phyloP scores from a whole-genome alignment of 2,888 invertebrate genomes.

The Ferdinandea cuprea region DNA sequence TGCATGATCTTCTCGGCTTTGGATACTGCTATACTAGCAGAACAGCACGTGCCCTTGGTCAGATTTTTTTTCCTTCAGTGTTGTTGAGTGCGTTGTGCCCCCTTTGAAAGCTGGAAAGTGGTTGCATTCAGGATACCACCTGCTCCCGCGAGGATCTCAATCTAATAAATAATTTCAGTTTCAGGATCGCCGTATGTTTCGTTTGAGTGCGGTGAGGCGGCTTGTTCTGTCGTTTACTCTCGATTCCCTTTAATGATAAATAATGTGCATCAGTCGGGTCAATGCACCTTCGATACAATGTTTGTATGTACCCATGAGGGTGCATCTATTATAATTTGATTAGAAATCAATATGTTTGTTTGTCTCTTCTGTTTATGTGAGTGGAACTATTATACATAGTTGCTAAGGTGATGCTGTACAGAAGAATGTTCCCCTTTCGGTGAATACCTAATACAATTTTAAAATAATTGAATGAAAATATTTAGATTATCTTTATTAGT shows the following conservation, averaged over 20 bases:
- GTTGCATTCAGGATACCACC: conserved; percentile 63
- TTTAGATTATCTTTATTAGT: no score
- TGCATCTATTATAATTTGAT: conserved; percentile 19
- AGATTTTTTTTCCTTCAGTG: conserved; percentile 63
- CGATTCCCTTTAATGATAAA: conserved; percentile 51
- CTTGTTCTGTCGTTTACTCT: conserved; percentile 50
- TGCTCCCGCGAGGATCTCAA: conserved; percentile 71
- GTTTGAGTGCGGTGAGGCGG: conserved; percentile 33
- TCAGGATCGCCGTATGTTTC: conserved; percentile 72
- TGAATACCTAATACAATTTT: no score
- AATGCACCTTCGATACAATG: conserved; percentile 46
- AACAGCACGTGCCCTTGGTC: conserved; percentile 74
- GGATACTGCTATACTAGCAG: conserved; percentile 57
- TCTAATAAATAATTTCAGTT: conserved; percentile 74
- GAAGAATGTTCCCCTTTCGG: no score
- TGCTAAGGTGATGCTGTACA: no score
- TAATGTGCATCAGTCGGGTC: conserved; percentile 66
- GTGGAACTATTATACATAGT: no score
- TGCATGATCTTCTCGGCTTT: conserved; percentile 58
- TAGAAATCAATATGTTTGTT: conserved; percentile 28
- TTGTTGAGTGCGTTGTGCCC: conserved; percentile 15
- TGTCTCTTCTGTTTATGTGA: not conserved
- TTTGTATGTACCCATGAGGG: not conserved
- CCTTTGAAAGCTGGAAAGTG: conserved; percentile 66
- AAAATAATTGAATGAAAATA: no score